Base-by-base conservation (phyloP, 2,113 vertebrate genomes). In the Aphelocoma coerulescens region DNA sequence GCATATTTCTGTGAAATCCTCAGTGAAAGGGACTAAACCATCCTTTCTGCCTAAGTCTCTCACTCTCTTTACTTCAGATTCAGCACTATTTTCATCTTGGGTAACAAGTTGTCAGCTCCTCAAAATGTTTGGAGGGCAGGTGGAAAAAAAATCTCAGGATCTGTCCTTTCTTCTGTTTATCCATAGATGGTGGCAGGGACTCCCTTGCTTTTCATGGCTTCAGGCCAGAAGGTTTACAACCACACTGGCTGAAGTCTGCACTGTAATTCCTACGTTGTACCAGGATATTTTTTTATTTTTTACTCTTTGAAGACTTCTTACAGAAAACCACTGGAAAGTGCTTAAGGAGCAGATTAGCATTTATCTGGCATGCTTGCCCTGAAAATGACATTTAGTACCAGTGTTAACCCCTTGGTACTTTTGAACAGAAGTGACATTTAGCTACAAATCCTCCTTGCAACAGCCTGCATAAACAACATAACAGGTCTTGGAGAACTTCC, bases 271-370 rank as follows among this genome's bases (percentile, higher is more conserved):
- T 85, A 24, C 41, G 79, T 61, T 69, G 52, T 49, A 71, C 68
- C 37, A 86, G 52, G 30, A 62, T 91, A 49, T 92, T 94, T 94
- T 94, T 95, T 85, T 86, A 44, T 69, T 91, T 96, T 91, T 89
- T 37, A 63, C 49, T 93, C 72, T 92, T 86, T 92, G 67, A 94
- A 96, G 80, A 62, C 37, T 28, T 32, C 71, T 91, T 95, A 82
- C 76, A 71, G 78, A 90, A 96, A 95, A 91, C 93, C 69, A 85
- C 78, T 88, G 75, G 78, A 76, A 72, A 90, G 51, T 82, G 67
- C 82, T 97, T 93, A 88, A 93, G 77, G 61, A 96, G 33, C 52
- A 92, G 89, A 94, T 95, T 94, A 96, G 23, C 46, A 93, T 96
- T 94, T 92, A 75, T 88, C 74, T 95, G 80, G 72, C 32, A 73